Evolutionary conservation across 92 coral and sea anemone species (phyloP), one percentile per base, ranked within the genome.

Genomic region (Palythoa grandiflora): DNA sequence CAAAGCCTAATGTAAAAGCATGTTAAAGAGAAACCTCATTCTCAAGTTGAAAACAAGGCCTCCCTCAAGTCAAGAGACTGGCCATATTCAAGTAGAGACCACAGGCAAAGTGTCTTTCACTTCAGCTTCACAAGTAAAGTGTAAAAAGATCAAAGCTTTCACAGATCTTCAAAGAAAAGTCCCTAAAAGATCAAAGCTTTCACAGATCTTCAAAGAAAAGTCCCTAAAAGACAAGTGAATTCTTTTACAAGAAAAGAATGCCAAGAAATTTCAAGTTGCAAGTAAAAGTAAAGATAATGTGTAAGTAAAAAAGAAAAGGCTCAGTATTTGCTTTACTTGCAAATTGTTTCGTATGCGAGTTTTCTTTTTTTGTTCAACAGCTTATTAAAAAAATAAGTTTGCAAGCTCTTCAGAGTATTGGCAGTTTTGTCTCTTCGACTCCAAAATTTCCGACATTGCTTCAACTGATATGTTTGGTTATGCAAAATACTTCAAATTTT

Each of bases 1-100:
- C 53, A 89, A 73, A 91, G 87, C 77, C 84, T 61, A 85, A 92
- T 89, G 92, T 86, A 47, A 89, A 75, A 87, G 79, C 90, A 85
- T 83, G 75, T 83, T 71, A 90, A 80, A 87, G 90, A 44, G 37
- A 61, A 76, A 53, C 76, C 20, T 60, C 75, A 72, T 75, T 75
- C 83, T 60, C 84, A 76, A 86, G 84, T 55, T n/a, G 74, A 87
- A 87, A 77, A 44, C 71, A 66, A 86, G 39, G 89, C 76, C 71
- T 81, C 60, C 36, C 39, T 40, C 86, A 81, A 81, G 86, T 38
- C 86, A 81, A 81, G 86, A 81, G 66, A 65, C 75, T 81, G 86
- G 75, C 54, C 57, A 81, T 81, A 44, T 13, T 77, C 83, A 77
- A 77, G 74, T 81, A 81, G 66, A 81, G 86, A 66, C 86, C 86